phyloP scores from a whole-genome alignment of 2,888 invertebrate species.

The Protonemura montana region DNA sequence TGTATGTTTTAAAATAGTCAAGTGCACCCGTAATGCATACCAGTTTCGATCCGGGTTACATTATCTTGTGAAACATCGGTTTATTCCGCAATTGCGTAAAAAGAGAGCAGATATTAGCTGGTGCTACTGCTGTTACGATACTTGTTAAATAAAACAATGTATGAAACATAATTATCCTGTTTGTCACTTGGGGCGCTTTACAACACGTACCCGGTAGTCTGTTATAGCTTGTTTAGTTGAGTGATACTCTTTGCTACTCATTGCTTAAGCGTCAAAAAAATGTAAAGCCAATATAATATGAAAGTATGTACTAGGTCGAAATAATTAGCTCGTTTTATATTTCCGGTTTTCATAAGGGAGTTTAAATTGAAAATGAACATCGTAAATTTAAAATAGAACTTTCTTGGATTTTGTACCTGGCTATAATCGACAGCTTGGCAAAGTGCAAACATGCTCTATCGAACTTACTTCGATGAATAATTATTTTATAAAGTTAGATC shows the following conservation, averaged over 20 bases:
- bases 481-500: background rate
- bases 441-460: background rate
- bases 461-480: background rate
- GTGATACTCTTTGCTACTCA: background rate
- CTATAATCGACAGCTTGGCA: background rate
- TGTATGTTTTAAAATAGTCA: no score
- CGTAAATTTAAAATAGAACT: background rate
- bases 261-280: background rate
- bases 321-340: background rate
- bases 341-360: background rate
- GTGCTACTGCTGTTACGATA: background rate
- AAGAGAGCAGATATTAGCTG: background rate
- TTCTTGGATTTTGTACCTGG: background rate
- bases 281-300: background rate
- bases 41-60: background rate
- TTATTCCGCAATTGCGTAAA: background rate
- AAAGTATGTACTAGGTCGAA: background rate
- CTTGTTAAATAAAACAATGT: background rate
- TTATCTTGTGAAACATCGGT: background rate
- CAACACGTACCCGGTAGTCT: background rate
- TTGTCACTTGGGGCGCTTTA: background rate
- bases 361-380: background rate
- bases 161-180: no score
- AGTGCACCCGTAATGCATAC: background rate
- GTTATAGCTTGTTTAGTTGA: no score